These are phyloP conservation scores for Myiopsitta monachus DNA, from an alignment of 2,113 vertebrate genomes.

Conservation along the genomic window DNA sequence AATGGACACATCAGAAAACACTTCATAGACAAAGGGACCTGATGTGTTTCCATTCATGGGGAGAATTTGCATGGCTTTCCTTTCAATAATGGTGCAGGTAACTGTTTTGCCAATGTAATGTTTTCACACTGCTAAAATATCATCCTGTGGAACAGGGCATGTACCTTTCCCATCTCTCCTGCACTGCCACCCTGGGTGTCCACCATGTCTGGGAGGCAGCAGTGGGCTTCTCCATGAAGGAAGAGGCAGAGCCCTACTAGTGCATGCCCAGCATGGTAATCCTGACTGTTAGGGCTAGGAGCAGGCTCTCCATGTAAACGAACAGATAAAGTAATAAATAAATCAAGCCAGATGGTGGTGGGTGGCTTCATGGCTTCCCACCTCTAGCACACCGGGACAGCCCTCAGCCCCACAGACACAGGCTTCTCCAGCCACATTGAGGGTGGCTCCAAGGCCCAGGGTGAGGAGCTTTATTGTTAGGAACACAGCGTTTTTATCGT, in stretches of 20 bases:
- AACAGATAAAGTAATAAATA: not conserved
- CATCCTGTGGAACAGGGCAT: not conserved
- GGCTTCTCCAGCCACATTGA: too few species aligned
- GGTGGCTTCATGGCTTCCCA: not conserved
- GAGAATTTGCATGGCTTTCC: not conserved
- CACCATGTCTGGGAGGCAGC: rapidly evolving
- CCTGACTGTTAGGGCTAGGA: not conserved
- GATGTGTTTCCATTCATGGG: not conserved
- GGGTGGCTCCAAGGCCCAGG: too few species aligned
- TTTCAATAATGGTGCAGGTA: not conserved
- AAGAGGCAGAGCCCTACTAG: not conserved
- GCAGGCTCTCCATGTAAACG: not conserved
- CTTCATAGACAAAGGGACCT: not conserved
- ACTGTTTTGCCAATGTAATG: rapidly evolving
- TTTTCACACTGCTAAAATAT: not conserved
- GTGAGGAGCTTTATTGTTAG: not conserved
- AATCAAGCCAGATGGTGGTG: not conserved
- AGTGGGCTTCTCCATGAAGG: rapidly evolving
- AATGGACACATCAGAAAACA: not conserved
- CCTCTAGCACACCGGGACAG: not conserved
- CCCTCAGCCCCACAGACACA: not conserved
- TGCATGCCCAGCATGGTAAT: not conserved
- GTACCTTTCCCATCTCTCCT: rapidly evolving
- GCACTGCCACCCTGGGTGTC: rapidly evolving
- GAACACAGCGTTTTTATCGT: not conserved